Conservation (phyloP, 2,888 invertebrate species). For the Pachymerium ferrugineum region DNA sequence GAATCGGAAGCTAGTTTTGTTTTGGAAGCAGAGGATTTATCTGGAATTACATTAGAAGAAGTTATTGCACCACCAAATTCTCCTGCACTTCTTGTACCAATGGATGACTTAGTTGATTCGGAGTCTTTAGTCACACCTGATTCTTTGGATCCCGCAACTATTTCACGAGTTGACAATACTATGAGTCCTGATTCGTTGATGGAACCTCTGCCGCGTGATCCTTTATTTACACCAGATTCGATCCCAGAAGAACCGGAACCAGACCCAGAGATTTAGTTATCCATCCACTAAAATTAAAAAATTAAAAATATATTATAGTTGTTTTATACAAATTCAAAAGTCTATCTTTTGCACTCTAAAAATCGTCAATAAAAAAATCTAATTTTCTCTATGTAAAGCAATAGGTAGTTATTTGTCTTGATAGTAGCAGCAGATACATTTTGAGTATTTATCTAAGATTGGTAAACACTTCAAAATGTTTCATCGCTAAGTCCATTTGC, state of each 20-base stretch:
- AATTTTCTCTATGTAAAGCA: no score
- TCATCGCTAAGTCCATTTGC: no score
- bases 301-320: neutral
- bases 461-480: no score
- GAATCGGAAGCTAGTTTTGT: neutral
- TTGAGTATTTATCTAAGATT: no score
- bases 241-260: neutral
- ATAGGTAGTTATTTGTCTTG: no score
- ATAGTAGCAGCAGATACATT: no score
- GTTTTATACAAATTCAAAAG: no score
- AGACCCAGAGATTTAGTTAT: no score
- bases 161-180: neutral
- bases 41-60: neutral
- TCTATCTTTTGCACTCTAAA: no score
- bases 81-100: neutral
- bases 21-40: no score
- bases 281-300: neutral
- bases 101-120: neutral
- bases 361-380: no score
- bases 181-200: slow-evolving; percentile 9
- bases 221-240: neutral
- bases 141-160: neutral
- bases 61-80: neutral
- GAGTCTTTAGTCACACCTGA: neutral
- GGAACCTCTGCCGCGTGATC: neutral